Evolutionary conservation across 2,888 invertebrate species (phyloP).

Genomic region (Dasysyrphus tricinctus): DNA sequence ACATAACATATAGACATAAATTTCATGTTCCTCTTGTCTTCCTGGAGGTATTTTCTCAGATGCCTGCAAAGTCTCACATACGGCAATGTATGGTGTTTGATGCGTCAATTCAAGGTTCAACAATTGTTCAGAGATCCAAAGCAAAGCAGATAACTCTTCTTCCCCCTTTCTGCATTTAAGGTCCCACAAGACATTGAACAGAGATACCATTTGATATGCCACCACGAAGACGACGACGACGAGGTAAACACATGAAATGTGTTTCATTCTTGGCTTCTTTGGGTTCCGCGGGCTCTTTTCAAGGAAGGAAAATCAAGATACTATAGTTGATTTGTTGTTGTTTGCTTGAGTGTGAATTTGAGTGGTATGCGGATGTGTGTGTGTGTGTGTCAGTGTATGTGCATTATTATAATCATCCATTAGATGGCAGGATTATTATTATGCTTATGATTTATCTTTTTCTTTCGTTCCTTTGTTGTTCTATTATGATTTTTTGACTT

Average conservation of each 20-base stretch:
- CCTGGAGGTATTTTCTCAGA: constrained; percentile 22
- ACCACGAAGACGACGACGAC: background rate
- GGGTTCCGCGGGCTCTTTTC: constrained; percentile 28
- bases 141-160: constrained; percentile 21
- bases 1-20: constrained; percentile 18
- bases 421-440: constrained; percentile 60
- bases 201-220: constrained; percentile 33
- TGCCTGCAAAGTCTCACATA: background rate
- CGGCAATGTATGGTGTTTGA: background rate
- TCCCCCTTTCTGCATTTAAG: background rate
- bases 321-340: constrained; percentile 29
- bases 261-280: background rate
- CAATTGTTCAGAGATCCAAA: constrained; percentile 27
- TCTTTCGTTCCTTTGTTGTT: background rate
- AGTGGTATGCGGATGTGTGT: background rate
- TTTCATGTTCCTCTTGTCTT: constrained; percentile 20
- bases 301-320: constrained; percentile 17
- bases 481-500: constrained; percentile 20
- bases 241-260: constrained; percentile 20
- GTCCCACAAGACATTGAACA: constrained; percentile 31
- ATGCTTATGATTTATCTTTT: constrained; percentile 32
- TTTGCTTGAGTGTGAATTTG: constrained; percentile 10
- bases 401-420: constrained; percentile 63
- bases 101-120: constrained; percentile 41
- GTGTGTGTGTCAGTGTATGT: constrained; percentile 14